These are phyloP conservation scores for Diplogasteroides magnus DNA, from an alignment of 1,140 invertebrate genomes.

Conservation along the genomic window DNA sequence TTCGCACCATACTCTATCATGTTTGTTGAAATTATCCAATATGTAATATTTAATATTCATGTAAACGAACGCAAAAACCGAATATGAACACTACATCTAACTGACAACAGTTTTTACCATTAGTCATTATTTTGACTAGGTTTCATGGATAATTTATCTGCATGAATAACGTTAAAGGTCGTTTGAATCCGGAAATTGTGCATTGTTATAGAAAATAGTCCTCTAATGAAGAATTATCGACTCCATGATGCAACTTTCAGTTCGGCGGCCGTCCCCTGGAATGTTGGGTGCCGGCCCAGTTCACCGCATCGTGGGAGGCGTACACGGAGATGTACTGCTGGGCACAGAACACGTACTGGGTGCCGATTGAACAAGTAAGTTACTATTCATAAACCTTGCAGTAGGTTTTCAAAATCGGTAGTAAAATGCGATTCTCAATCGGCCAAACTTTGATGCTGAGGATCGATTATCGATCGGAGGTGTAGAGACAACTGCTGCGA, in stretches of 20 bases:
- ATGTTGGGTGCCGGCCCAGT: conserved; percentile 52
- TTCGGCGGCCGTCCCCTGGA: conserved; percentile 55
- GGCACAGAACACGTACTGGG: conserved; percentile 55
- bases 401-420: too few relatives aligned
- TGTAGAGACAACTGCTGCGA: too few relatives aligned
- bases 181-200: neutral
- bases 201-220: neutral
- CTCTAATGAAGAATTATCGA: neutral
- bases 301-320: conserved; percentile 54
- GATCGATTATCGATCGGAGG: too few relatives aligned
- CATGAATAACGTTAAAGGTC: neutral
- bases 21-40: too few relatives aligned
- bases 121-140: neutral
- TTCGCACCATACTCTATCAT: too few relatives aligned
- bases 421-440: too few relatives aligned
- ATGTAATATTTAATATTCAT: too few relatives aligned
- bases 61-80: too few relatives aligned
- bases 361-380: conserved; percentile 47
- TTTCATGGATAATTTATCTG: conserved; percentile 24
- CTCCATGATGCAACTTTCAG: conserved; percentile 22
- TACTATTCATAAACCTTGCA: too few relatives aligned
- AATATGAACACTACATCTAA: conserved; percentile 38
- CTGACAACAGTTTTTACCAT: neutral
- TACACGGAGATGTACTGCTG: conserved; percentile 57
- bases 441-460: too few relatives aligned